Evolutionary conservation across 2,888 invertebrate species (phyloP).

Genomic region (Eurois occulta): DNA sequence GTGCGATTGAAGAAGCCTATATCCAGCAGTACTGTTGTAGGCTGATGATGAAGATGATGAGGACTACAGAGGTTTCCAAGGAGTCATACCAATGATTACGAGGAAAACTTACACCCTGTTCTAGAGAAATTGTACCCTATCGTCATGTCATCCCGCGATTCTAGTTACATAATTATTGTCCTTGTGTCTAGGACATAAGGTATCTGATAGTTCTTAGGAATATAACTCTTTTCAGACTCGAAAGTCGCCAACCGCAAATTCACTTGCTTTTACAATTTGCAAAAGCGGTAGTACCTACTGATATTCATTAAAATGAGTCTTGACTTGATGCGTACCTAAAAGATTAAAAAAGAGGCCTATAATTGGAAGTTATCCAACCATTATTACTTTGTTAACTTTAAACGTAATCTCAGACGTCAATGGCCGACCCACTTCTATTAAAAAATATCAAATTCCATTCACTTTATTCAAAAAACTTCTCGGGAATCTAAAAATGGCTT

Average conservation of each 20-base stretch:
- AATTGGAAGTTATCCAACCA: background rate
- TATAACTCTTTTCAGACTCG: no score
- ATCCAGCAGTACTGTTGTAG: background rate
- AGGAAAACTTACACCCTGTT: no score
- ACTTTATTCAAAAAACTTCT: slow-evolving; percentile 4
- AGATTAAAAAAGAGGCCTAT: background rate
- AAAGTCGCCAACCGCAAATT: no score
- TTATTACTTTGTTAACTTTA: background rate
- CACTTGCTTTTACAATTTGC: no score
- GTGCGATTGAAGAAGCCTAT: background rate
- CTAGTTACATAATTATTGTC: no score
- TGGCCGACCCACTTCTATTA: background rate
- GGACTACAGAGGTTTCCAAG: no score
- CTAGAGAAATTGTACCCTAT: no score
- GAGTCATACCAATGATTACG: no score
- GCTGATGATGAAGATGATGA: background rate
- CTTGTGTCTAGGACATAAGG: no score
- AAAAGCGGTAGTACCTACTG: background rate
- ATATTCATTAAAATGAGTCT: background rate
- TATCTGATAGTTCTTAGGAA: no score
- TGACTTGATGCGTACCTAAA: background rate
- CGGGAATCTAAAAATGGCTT: slow-evolving; percentile 30
- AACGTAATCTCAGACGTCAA: background rate
- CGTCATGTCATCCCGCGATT: no score
- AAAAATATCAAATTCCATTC: slow-evolving; percentile 8